phyloP scores from a whole-genome alignment of 2,888 invertebrate species.

The Iphiclides podalirius region DNA sequence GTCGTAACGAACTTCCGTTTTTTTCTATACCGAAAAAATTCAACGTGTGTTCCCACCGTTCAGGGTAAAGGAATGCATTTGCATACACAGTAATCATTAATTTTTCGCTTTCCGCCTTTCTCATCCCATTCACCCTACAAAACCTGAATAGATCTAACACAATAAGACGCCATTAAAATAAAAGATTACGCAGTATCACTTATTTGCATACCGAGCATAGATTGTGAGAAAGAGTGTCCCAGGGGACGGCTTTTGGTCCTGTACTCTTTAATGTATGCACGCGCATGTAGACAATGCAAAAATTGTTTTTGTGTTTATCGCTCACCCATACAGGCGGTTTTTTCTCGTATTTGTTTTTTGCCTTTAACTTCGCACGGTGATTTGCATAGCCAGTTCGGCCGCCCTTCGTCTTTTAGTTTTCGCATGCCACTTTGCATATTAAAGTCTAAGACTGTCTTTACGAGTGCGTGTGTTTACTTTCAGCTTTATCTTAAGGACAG shows the following conservation, averaged over 20 bases:
- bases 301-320: conserved; percentile 72
- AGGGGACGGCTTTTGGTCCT: conserved; percentile 55
- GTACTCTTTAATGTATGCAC: conserved; percentile 56
- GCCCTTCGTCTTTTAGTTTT: conserved; percentile 48
- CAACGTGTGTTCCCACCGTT: conserved; percentile 56
- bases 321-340: conserved; percentile 70
- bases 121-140: conserved; percentile 55
- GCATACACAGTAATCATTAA: conserved; percentile 71
- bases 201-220: conserved; percentile 67
- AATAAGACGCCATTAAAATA: conserved; percentile 78
- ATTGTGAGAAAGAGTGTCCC: conserved; percentile 66
- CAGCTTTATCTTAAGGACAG: conserved; percentile 71
- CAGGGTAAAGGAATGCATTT: conserved; percentile 50
- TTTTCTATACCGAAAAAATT: not conserved
- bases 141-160: conserved; percentile 61
- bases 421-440: conserved; percentile 69
- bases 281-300: conserved; percentile 61
- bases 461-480: conserved; percentile 65
- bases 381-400: conserved; percentile 74
- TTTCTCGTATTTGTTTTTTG: conserved; percentile 71
- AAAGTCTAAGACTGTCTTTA: conserved; percentile 61
- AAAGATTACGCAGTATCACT: conserved; percentile 69
- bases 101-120: conserved; percentile 57
- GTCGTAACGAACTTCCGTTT: conserved; percentile 19
- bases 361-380: conserved; percentile 73